phyloP scores from a whole-genome alignment of 2,113 vertebrate species.

The Camelus dromedarius region DNA sequence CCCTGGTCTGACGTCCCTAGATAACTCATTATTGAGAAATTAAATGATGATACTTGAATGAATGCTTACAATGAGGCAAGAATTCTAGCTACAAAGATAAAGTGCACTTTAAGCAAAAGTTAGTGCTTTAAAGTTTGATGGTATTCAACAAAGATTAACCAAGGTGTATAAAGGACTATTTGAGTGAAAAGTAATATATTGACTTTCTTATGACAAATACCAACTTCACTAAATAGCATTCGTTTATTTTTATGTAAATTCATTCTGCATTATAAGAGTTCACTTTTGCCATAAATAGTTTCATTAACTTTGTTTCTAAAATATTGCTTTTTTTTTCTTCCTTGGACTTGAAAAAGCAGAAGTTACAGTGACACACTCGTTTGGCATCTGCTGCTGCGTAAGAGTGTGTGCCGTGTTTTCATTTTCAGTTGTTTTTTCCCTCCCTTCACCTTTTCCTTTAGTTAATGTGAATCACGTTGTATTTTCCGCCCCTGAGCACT shows the following conservation, averaged over 20 bases:
- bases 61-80: background rate
- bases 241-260: background rate
- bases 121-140: background rate
- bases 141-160: background rate
- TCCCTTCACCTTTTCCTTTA: slow-evolving; percentile 55
- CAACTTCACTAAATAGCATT: background rate
- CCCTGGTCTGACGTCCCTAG: background rate
- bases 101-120: background rate
- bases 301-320: slow-evolving; percentile 44
- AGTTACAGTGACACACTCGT: slow-evolving; percentile 20
- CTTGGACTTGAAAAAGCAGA: slow-evolving; percentile 61
- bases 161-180: background rate
- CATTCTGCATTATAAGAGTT: background rate
- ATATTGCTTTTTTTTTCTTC: background rate
- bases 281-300: background rate
- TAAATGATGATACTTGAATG: slow-evolving; percentile 1
- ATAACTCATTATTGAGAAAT: slow-evolving; percentile 51
- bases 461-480: slow-evolving; percentile 69
- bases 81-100: background rate
- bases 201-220: slow-evolving; percentile 22
- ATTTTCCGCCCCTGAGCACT: slow-evolving; percentile 6
- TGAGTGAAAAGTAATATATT: background rate
- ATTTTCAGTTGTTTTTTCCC: slow-evolving; percentile 26
- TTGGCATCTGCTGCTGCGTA: slow-evolving; percentile 22
- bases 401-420: slow-evolving; percentile 49